A percentile compares a stretch with the other conserved stretches of the same genome.
These are phyloP conservation scores for Pseudomyrmex pallidus DNA, from an alignment of 1,140 invertebrate species.

Conservation along the genomic window DNA sequence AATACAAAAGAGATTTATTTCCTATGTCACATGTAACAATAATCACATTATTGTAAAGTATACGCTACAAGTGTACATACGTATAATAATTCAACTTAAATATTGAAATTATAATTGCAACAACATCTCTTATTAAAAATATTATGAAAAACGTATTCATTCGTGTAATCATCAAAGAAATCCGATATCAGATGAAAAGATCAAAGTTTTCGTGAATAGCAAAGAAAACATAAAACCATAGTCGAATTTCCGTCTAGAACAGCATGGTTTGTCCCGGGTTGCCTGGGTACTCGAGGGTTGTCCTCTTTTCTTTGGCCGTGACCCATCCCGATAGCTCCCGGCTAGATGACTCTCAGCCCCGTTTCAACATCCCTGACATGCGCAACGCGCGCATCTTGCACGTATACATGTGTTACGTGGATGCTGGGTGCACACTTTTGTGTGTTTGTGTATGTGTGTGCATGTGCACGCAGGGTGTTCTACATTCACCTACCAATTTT, in stretches of 20 bases:
- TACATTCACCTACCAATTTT: constrained; percentile 54
- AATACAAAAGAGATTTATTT: background rate
- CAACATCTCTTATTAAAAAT: no score
- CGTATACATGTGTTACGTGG: background rate
- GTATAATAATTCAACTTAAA: no score
- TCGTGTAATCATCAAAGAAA: no score
- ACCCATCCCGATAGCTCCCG: constrained; percentile 75
- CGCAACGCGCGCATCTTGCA: background rate
- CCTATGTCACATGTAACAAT: background rate
- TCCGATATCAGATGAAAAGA: no score
- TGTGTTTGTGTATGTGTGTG: constrained; percentile 18
- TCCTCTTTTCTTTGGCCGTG: constrained; percentile 82
- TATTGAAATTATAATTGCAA: no score
- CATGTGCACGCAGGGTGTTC: constrained; percentile 1
- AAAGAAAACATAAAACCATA: no score
- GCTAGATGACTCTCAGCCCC: constrained; percentile 57
- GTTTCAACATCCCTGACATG: constrained; percentile 26
- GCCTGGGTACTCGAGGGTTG: constrained; percentile 66
- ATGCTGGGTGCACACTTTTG: no score
- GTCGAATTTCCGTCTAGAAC: constrained; percentile 3
- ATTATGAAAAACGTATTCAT: no score
- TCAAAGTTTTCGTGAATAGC: no score
- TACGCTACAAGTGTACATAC: no score
- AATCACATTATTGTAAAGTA: background rate
- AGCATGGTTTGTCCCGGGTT: constrained; percentile 32